Evolutionary conservation across 1,140 invertebrate species (phyloP).

Genomic region (Streblospio benedicti): DNA sequence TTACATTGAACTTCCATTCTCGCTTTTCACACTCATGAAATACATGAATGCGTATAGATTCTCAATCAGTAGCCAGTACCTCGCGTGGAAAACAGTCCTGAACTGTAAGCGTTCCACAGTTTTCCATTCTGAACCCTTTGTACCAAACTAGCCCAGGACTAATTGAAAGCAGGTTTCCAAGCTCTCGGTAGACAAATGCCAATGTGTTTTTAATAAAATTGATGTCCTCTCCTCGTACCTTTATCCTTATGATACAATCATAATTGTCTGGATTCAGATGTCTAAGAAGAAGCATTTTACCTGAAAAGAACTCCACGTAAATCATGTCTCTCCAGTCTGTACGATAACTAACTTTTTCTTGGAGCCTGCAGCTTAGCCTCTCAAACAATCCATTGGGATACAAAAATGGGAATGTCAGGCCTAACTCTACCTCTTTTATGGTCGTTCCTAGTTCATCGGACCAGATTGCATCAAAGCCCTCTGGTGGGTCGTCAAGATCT

Average conservation of each 20-base stretch:
- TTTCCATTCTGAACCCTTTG: background rate
- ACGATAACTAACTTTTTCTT: constrained; percentile 29
- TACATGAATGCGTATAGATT: too few species aligned
- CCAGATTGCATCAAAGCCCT: background rate
- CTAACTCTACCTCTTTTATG: constrained; percentile 22
- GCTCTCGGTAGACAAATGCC: background rate
- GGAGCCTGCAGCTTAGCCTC: constrained; percentile 25
- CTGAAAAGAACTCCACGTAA: constrained; percentile 29
- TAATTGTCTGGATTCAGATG: constrained; percentile 1
- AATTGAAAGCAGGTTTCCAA: background rate
- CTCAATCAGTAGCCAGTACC: background rate
- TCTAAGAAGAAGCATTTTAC: constrained; percentile 25
- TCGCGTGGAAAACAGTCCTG: background rate
- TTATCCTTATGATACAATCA: constrained; percentile 1
- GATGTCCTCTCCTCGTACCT: constrained; percentile 1
- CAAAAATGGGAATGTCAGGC: constrained; percentile 21
- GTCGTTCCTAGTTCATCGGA: background rate
- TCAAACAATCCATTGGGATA: constrained; percentile 33
- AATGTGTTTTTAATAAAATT: background rate
- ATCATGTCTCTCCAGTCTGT: constrained; percentile 36
- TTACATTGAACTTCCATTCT: too few species aligned
- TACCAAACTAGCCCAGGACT: constrained; percentile 1
- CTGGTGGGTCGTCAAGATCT: background rate
- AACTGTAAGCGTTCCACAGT: background rate
- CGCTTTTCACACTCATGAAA: too few species aligned